Evolutionary conservation across 1,140 invertebrate genomes (phyloP).

Genomic region (Heliconius congener): DNA sequence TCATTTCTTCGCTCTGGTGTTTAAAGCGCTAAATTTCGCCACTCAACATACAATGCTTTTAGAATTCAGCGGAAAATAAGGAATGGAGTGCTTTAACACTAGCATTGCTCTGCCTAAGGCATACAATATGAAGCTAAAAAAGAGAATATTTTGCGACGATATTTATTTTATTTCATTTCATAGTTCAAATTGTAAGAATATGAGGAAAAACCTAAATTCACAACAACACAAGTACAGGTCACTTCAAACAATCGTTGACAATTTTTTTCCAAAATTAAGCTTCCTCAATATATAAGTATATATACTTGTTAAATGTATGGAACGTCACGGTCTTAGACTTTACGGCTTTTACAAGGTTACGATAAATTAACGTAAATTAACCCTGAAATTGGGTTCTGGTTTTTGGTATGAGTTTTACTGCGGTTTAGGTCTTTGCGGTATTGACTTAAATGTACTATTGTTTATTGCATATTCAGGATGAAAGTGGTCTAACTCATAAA

Average conservation of each 20-base stretch:
- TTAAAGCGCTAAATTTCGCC: too few relatives aligned
- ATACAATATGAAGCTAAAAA: too few relatives aligned
- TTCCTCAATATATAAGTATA: not conserved
- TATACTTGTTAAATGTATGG: not conserved
- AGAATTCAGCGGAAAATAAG: too few relatives aligned
- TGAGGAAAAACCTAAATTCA: not conserved
- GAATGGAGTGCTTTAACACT: too few relatives aligned
- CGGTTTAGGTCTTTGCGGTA: not conserved
- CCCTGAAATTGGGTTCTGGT: not conserved
- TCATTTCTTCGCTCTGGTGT: too few relatives aligned
- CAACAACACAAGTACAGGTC: not conserved
- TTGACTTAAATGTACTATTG: not conserved
- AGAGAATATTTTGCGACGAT: too few relatives aligned
- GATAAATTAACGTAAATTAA: not conserved
- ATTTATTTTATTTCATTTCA: too few relatives aligned
- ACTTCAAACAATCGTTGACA: not conserved
- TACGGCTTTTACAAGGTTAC: not conserved
- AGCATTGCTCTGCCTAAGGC: too few relatives aligned
- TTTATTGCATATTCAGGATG: not conserved
- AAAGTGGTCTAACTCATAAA: not conserved
- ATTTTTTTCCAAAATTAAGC: not conserved
- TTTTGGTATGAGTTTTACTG: not conserved
- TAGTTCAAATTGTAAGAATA: not conserved
- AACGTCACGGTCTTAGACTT: not conserved
- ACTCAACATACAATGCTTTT: too few relatives aligned